Evolutionary conservation across 2,888 invertebrate species (phyloP).

Genomic region (Drosophila anomalata): DNA sequence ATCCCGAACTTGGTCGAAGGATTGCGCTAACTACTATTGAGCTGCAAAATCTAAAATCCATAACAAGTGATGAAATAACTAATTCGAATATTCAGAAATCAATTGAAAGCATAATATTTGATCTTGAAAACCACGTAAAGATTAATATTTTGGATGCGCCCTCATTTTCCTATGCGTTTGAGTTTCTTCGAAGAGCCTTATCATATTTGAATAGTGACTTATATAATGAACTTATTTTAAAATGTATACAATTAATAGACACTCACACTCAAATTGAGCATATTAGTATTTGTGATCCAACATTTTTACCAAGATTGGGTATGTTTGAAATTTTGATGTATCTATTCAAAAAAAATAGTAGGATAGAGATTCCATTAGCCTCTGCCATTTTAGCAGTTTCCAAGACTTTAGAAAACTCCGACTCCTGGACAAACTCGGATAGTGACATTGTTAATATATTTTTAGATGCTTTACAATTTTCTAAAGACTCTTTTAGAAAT

Average conservation of each 20-base stretch:
- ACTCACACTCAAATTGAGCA: slow-evolving; percentile 88
- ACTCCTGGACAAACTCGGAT: slow-evolving; percentile 87
- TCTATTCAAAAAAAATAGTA: slow-evolving; percentile 90
- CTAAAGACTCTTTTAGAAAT: slow-evolving; percentile 89
- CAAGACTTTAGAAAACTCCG: slow-evolving; percentile 88
- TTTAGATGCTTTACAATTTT: slow-evolving; percentile 90
- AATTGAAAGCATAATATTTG: slow-evolving; percentile 87
- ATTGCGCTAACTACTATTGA: slow-evolving; percentile 90
- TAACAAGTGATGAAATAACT: slow-evolving; percentile 91
- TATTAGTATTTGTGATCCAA: slow-evolving; percentile 87
- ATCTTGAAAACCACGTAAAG: slow-evolving; percentile 84
- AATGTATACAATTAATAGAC: slow-evolving; percentile 87
- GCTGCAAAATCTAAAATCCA: slow-evolving; percentile 89
- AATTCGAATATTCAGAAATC: slow-evolving; percentile 88
- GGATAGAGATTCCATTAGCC: slow-evolving; percentile 91
- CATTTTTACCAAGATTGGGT: slow-evolving; percentile 91
- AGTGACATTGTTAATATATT: slow-evolving; percentile 90
- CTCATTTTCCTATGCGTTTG: slow-evolving; percentile 93
- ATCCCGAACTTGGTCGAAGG: slow-evolving; percentile 85
- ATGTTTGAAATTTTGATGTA: slow-evolving; percentile 92
- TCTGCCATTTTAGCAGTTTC: slow-evolving; percentile 93
- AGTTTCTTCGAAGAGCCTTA: slow-evolving; percentile 88
- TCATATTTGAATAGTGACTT: slow-evolving; percentile 84
- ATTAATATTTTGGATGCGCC: slow-evolving; percentile 85
- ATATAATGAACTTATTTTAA: slow-evolving; percentile 86